Evolutionary conservation across 2,888 invertebrate species (phyloP).

Genomic region (Oligia latruncula): DNA sequence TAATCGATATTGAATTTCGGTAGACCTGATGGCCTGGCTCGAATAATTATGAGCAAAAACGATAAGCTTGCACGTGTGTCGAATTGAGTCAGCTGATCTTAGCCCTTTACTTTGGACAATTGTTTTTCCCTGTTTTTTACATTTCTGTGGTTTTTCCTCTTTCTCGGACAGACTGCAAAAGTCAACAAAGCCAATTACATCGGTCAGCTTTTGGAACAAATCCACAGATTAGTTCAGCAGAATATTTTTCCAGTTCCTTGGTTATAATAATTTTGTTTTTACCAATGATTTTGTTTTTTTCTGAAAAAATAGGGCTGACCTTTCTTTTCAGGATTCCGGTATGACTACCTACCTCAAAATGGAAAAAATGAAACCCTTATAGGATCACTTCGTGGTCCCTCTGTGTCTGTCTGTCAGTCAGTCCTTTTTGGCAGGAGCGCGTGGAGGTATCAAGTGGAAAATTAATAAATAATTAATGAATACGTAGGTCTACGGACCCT

Average conservation of each 20-base stretch:
- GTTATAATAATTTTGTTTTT: neutral
- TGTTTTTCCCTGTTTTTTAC: neutral
- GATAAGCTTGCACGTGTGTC: conserved; percentile 7
- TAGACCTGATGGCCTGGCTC: neutral
- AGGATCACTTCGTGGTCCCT: neutral
- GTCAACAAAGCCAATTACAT: neutral
- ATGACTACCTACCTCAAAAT: neutral
- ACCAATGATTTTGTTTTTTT: neutral
- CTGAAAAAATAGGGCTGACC: neutral
- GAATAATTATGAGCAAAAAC: conserved; percentile 8
- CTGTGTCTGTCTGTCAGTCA: neutral
- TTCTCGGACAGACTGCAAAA: neutral
- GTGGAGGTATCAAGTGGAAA: neutral
- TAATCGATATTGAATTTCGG: conserved; percentile 22
- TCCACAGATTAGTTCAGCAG: neutral
- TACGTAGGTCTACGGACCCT: neutral
- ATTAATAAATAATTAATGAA: neutral
- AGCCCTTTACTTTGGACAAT: neutral
- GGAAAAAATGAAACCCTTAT: neutral
- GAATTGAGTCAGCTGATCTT: neutral
- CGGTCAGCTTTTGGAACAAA: neutral
- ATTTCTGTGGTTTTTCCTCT: neutral
- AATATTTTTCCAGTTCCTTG: neutral
- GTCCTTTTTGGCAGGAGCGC: neutral
- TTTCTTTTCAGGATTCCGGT: neutral